Percentiles rank a stretch among this genome's conserved stretches.
These are phyloP conservation scores for Urocitellus parryii DNA, from an alignment of 2,113 vertebrate genomes.

Conservation along the genomic window DNA sequence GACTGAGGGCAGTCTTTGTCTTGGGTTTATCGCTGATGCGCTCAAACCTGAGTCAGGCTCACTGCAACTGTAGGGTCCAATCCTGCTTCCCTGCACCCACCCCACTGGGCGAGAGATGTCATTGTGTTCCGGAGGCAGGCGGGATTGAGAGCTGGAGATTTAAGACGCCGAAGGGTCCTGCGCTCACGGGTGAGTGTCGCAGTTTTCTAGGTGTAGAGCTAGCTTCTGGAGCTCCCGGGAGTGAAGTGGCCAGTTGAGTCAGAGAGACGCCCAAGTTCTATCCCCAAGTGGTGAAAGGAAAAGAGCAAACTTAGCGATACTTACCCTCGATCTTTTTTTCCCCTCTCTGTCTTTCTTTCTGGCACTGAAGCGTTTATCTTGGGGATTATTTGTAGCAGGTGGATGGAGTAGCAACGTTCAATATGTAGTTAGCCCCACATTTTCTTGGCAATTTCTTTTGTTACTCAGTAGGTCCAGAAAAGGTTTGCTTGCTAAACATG, in stretches of 20 bases:
- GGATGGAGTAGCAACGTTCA: neutral
- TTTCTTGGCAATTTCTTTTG: slow-evolving; percentile 47
- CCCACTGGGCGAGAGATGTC: neutral
- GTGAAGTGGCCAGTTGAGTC: neutral
- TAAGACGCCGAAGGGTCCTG: neutral
- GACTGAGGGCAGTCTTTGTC: slow-evolving; percentile 58
- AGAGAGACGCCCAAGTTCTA: slow-evolving; percentile 54
- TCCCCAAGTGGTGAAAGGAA: neutral
- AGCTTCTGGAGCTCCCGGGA: slow-evolving; percentile 12
- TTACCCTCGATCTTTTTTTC: neutral
- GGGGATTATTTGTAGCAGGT: slow-evolving; percentile 12
- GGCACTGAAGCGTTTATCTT: neutral
- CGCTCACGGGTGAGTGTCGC: slow-evolving; percentile 61
- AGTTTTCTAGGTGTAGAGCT: neutral
- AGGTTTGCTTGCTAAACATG: neutral
- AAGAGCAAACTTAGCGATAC: slow-evolving; percentile 58
- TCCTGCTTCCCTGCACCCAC: neutral
- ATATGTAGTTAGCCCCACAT: neutral
- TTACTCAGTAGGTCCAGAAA: neutral
- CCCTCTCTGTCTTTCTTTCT: no score
- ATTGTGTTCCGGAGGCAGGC: neutral
- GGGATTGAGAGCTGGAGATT: slow-evolving; percentile 12
- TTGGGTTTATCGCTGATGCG: neutral
- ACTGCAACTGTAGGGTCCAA: neutral
- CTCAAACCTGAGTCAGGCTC: neutral